Conservation (phyloP, 2,888 invertebrate species). For the Cephus rjabovi region DNA sequence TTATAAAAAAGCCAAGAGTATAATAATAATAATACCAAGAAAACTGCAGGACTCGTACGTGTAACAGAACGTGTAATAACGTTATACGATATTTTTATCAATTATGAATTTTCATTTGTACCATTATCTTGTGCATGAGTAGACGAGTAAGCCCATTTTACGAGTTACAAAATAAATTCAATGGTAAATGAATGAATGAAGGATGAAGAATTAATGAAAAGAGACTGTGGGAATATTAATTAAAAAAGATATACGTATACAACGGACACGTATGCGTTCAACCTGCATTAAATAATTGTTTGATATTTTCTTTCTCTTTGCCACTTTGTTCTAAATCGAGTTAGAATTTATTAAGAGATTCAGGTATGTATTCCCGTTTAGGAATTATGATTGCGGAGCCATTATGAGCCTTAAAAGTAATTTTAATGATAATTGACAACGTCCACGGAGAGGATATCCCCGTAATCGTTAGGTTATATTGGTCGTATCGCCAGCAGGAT, state of each 20-base stretch:
- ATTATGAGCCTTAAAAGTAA: background rate
- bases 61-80: background rate
- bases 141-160: constrained; percentile 38
- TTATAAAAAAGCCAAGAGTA: background rate
- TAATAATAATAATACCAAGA: background rate
- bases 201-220: background rate
- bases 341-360: background rate
- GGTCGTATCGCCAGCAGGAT: background rate
- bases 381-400: background rate
- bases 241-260: background rate
- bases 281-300: background rate
- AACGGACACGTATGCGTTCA: background rate
- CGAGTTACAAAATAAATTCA: constrained; percentile 40
- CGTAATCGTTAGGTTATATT: background rate
- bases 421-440: background rate
- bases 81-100: constrained; percentile 30
- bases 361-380: background rate
- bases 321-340: background rate
- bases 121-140: constrained; percentile 44
- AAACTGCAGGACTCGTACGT: background rate
- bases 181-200: constrained; percentile 25
- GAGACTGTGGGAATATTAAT: background rate
- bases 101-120: constrained; percentile 41
- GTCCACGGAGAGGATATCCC: background rate
- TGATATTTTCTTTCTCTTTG: background rate